Evolutionary conservation across 1,140 invertebrate genomes (phyloP).

Genomic region (Drosophila orosa): DNA sequence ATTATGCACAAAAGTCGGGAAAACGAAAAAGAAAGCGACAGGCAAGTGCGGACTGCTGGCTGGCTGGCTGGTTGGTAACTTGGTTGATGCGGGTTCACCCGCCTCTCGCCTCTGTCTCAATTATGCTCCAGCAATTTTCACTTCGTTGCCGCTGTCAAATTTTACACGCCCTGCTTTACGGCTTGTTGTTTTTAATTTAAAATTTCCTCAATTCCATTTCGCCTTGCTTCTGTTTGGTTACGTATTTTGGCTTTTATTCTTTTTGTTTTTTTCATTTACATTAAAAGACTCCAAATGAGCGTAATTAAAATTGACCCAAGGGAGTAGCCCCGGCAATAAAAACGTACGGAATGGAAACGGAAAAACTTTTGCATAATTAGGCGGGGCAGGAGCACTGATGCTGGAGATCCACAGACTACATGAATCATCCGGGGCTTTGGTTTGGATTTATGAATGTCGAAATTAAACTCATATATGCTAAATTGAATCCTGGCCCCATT

Average conservation of each 20-base stretch:
- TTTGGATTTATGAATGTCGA: conserved; percentile 55
- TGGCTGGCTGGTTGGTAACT: background rate
- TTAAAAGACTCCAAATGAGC: conserved; percentile 71
- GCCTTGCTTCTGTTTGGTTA: conserved; percentile 37
- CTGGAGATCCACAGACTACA: conserved; percentile 22
- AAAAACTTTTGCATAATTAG: conserved; percentile 69
- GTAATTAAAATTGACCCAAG: conserved; percentile 82
- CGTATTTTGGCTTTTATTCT: conserved; percentile 18
- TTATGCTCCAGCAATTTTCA: conserved; percentile 77
- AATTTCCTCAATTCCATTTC: conserved; percentile 46
- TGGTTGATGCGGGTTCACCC: background rate
- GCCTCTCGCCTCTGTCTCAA: conserved; percentile 50
- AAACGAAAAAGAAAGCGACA: conserved; percentile 9
- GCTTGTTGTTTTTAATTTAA: conserved; percentile 64
- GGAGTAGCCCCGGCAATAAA: conserved; percentile 54
- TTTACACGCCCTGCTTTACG: conserved; percentile 70
- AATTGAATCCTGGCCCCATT: conserved; percentile 60
- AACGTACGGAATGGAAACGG: conserved; percentile 29
- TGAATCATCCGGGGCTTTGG: conserved; percentile 50
- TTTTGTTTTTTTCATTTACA: conserved; percentile 52
- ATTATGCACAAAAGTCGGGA: conserved; percentile 66
- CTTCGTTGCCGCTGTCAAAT: conserved; percentile 79
- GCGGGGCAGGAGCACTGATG: background rate
- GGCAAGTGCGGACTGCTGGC: conserved; percentile 27
- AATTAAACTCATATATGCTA: conserved; percentile 64